Evolutionary conservation across 2,888 invertebrate genomes (phyloP), one percentile per base, ranked within the genome.

Genomic region (Cepaea hortensis): DNA sequence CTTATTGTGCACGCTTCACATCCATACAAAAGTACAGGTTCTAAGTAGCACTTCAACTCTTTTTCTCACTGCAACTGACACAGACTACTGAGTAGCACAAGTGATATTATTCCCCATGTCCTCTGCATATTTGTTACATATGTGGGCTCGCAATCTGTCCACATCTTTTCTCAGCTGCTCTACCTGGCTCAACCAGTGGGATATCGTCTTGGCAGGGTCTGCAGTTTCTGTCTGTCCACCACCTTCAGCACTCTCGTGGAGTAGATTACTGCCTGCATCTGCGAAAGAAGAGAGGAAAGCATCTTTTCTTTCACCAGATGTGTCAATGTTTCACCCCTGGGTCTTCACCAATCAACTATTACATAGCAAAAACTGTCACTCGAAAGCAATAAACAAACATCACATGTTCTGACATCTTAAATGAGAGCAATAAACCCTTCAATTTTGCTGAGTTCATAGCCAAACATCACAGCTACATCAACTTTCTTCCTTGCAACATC

Each of bases 91-190:
- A 13, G 91, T 91, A 46, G 91, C 91, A 91, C 94, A 94, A 86
- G 91, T 92, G 7, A 93, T 88, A 79, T 93, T 93, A 81, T 92
- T 92, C 20, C 93, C 93, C 91, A 93, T 92, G 84, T 94, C 93
- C 77, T 93, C 93, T 3, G 94, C 94, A 84, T 92, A 92, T 88
- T 92, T 93, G 86, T 93, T 92, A 75, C 93, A 93, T 75, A 94
- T 91, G 88, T 91, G 90, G 35, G 90, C 92, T n/a, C 94, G 88
- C 35, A 94, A 89, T 55, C 90, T 90, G 88, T 93, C 93, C 23
- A 94, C 91, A 77, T 93, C 93, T 15, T 87, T 85, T 13, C 93
- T 87, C 50, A 94, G 90, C 61, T 92, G 92, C 7, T 89, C 88
- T 80, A 93, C 86, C 81, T 91, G 91, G 55, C 88, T 84, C 85